Conservation (phyloP, 2,888 invertebrate genomes). For the Seladonia tumulorum region DNA sequence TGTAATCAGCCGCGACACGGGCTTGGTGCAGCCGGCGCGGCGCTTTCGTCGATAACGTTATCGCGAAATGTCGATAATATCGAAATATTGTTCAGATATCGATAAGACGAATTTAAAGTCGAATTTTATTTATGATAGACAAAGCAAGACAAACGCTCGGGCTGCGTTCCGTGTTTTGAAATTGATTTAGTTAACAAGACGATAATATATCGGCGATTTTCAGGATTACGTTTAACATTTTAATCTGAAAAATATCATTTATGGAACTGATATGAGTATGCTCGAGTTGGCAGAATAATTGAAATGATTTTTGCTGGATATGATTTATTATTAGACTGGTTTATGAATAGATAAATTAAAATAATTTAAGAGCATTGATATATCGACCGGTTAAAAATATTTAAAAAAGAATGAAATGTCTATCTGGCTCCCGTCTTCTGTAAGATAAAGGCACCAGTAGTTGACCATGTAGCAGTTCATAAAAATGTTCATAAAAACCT, state of each 20-base stretch:
- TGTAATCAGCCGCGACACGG: not conserved
- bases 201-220: not conserved
- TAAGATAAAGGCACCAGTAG: too few relatives aligned
- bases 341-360: too few relatives aligned
- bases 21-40: not conserved
- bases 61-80: conserved; percentile 3
- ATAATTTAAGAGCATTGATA: too few relatives aligned
- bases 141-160: not conserved
- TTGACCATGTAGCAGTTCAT: too few relatives aligned
- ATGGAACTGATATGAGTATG: not conserved
- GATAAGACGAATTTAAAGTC: not conserved
- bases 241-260: not conserved
- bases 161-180: not conserved
- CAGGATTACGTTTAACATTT: not conserved
- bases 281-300: not conserved
- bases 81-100: not conserved
- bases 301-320: not conserved
- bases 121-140: not conserved
- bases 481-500: too few relatives aligned
- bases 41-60: conserved; percentile 6
- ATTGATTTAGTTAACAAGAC: not conserved
- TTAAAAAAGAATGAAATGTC: too few relatives aligned
- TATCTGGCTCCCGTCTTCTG: too few relatives aligned
- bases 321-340: too few relatives aligned
- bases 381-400: too few relatives aligned